Evolutionary conservation across 2,888 invertebrate species (phyloP).

Genomic region (Pheosia tremula): DNA sequence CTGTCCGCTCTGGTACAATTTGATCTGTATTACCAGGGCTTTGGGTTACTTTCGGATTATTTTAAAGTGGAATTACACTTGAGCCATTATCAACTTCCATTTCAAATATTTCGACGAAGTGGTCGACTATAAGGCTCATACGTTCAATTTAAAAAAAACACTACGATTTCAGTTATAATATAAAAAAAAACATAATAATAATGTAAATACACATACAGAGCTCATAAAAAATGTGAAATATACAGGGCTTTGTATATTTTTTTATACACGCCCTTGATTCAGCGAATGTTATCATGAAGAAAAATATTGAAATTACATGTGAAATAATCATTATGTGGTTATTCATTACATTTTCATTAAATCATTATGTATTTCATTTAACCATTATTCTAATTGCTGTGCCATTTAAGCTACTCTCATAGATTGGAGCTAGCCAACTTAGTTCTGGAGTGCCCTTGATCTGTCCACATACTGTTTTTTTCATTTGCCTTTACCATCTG

Average conservation of each 20-base stretch:
- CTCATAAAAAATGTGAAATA: background rate
- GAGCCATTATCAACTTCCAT: no score
- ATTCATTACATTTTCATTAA: slow-evolving; percentile 8
- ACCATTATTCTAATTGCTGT: slow-evolving; percentile 16
- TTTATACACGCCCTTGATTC: background rate
- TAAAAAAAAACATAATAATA: background rate
- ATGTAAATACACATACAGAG: background rate
- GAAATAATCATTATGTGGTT: background rate
- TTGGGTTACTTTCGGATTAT: no score
- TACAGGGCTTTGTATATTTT: background rate
- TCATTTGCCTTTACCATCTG: slow-evolving; percentile 22
- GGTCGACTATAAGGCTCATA: no score
- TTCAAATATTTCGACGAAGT: no score
- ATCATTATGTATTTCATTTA: background rate
- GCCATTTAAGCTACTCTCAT: slow-evolving; percentile 50
- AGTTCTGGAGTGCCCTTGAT: slow-evolving; percentile 51
- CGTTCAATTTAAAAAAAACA: no score
- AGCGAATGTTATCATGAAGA: background rate
- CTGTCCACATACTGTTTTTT: slow-evolving; percentile 26
- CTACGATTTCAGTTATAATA: background rate
- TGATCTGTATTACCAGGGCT: background rate
- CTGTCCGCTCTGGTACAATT: background rate
- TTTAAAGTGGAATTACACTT: no score
- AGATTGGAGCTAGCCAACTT: slow-evolving; percentile 68
- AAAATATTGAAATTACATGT: background rate